Base-by-base conservation (phyloP, 2,797 vertebrate genomes). In the Melanotaenia trifasciata region DNA sequence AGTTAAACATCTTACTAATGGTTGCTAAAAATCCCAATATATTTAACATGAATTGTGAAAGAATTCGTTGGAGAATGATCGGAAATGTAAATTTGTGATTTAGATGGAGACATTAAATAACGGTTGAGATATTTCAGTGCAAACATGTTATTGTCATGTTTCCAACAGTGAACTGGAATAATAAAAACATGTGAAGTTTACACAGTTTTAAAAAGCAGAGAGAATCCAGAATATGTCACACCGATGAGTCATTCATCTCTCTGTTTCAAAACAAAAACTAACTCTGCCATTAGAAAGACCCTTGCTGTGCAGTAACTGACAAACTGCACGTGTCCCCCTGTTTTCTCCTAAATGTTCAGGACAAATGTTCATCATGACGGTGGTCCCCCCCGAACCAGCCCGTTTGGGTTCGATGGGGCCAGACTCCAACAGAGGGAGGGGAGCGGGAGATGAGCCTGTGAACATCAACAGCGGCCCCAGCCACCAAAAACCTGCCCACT, bases 401-500 rank as follows among this genome's bases (percentile, higher is more conserved):
- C 83, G 81, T 87, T 87, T 86, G 85, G 78, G 81, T 78, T 79
- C 47, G 67, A 51, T 45, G 65, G 28, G 9, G 65, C 45, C 57
- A 28, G 71, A 81, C 70, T 64, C 74, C 45, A 3, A 57, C 84
- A 74, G 83, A 74, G 53, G 70, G 74, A 66, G 64, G 76, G n/a
- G 59, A 43, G 65, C n/a, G 13, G 43, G 70, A 78, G 50, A 68
- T 6, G 79, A 61, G 69, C 64, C 69, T 81, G 80, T 70, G 79
- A 88, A 88, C 64, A 78, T 88, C 76, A 89, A 83, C 87, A 81
- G 64, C 74, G 74, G 72, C 74, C 53, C 50, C 32, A 4, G 38
- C 71, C 84, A 64, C 70, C 40, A 72, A 70, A 71, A 78, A 85
- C 65, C 63, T 59, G 64, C 72, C 84, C 85, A 84, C 81, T 84